Evolutionary conservation across 2,113 vertebrate genomes (phyloP), one percentile per base, ranked within the genome.

Genomic region (Oreochromis aureus): DNA sequence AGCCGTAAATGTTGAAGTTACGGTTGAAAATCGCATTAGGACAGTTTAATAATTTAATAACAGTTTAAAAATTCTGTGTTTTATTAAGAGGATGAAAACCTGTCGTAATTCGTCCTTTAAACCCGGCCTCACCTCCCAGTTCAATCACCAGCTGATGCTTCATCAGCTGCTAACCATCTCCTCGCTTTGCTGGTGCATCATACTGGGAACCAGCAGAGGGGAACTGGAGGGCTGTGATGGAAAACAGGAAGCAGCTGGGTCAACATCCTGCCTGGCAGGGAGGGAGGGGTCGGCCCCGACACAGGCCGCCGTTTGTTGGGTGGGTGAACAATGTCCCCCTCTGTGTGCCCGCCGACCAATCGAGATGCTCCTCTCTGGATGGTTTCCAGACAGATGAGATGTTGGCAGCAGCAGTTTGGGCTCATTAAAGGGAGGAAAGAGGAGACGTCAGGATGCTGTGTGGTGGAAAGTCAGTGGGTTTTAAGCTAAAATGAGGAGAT

Each of bases 201-300:
- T 80, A 80, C 76, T 80, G 83, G 92, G 84, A 89, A 16, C 69
- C 85, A 73, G 24, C 18, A 22, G 32, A 46, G 87, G 85, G 86
- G 71, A 81, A 83, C 73, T 78, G 46, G 46, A 78, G 46, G 73
- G 46, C 27, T 19, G 19, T 22, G 34, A 69, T 69, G 7, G 54
- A 94, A 95, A 96, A 96, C 95, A 96, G 96, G 96, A 96, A 96
- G 91, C 96, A 96, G 96, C 96, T 96, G 95, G 87, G 91, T 91
- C 92, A 96, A 96, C 96, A 96, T 96, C 96, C 96, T 96, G 93
- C 84, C 88, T 81, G 89, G 58, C 86, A 87, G 54, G 15, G 81
- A 82, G 61, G 91, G 89, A 59, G 83, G 61, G 82, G 71, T 24
- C 19, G 22, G 46, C 58, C 59, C 12, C 10, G 19, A 53, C 61